Conservation (phyloP, 2,797 vertebrate species). For the Premnoplex brunnescens region DNA sequence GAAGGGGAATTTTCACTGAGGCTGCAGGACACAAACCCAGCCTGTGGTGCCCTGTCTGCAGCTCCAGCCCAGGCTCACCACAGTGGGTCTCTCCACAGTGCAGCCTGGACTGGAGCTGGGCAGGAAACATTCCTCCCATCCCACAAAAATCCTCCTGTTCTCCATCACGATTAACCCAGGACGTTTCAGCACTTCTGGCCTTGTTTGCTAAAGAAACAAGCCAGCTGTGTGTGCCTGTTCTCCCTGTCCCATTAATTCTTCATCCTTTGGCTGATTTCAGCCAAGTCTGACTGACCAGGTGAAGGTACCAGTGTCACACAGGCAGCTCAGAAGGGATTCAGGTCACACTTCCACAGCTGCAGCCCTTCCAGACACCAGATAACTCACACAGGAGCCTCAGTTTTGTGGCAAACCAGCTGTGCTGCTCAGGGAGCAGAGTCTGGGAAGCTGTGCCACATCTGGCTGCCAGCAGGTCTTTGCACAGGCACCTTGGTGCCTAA, state of each 20-base stretch:
- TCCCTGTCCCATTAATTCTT: background rate
- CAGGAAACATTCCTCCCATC: background rate
- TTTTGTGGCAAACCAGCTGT: background rate
- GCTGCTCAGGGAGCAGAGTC: fast-evolving
- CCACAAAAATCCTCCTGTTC: constrained; percentile 19
- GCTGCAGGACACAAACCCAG: background rate
- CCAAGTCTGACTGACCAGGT: background rate
- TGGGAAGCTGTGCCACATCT: background rate
- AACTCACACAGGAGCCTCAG: background rate
- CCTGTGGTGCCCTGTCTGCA: background rate
- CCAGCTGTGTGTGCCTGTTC: background rate
- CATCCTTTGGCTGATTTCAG: background rate
- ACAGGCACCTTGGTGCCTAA: background rate
- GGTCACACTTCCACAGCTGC: background rate
- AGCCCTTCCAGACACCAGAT: fast-evolving
- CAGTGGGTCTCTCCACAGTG: background rate
- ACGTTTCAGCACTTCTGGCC: background rate
- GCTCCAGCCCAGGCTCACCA: background rate
- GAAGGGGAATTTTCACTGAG: background rate
- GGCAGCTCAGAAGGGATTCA: background rate
- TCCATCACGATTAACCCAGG: background rate
- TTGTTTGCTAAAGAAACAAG: background rate
- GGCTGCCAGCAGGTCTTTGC: background rate
- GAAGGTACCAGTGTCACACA: background rate
- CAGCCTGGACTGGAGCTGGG: background rate